phyloP scores from a whole-genome alignment of 2,797 vertebrate species.

The Corythornis leucogaster region DNA sequence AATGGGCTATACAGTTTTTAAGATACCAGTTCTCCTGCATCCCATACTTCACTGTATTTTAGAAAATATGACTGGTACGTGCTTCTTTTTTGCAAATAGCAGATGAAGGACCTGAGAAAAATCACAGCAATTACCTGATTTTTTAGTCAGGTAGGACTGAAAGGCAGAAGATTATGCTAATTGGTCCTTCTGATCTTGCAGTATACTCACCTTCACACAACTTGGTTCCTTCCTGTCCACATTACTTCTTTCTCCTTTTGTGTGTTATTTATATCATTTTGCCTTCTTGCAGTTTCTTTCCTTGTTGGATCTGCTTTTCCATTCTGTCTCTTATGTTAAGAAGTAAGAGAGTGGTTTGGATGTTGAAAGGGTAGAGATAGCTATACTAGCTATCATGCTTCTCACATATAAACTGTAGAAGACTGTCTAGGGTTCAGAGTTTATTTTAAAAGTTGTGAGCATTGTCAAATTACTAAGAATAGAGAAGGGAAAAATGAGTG shows the following conservation, averaged over 20 bases:
- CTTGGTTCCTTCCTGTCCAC: background rate
- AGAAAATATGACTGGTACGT: background rate
- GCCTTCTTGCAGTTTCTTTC: background rate
- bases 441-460: background rate
- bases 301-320: background rate
- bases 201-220: background rate
- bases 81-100: background rate
- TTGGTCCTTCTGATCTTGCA: background rate
- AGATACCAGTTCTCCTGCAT: background rate
- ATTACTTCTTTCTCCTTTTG: background rate
- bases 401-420: background rate
- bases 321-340: background rate
- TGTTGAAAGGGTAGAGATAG: background rate
- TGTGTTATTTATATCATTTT: background rate
- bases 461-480: background rate
- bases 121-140: background rate
- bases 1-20: background rate
- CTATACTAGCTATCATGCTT: background rate
- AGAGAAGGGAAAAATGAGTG: background rate
- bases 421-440: background rate
- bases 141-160: background rate
- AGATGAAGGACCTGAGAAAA: background rate
- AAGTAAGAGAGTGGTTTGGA: background rate
- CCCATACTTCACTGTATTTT: background rate
- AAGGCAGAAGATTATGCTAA: background rate